phyloP scores from a whole-genome alignment of 2,797 vertebrate genomes.

The Melanotaenia nigrans region DNA sequence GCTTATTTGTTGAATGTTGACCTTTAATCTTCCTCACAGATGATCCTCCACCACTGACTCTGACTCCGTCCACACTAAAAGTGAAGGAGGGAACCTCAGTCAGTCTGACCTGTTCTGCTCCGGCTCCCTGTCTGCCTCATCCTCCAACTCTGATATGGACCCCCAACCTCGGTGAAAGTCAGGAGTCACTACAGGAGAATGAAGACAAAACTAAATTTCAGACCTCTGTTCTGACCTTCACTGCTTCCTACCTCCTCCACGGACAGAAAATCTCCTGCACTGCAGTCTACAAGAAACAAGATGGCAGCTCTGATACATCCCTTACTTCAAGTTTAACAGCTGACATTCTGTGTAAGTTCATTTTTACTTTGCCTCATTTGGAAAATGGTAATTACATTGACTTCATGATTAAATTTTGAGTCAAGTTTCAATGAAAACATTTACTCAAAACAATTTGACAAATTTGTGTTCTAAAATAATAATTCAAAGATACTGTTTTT shows the following conservation, averaged over 20 bases:
- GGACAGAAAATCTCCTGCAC: constrained; percentile 49
- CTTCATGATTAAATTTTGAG: background rate
- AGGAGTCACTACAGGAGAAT: constrained; percentile 48
- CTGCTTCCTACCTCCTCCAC: constrained; percentile 47
- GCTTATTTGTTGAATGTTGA: too few relatives aligned
- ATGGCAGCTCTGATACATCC: constrained; percentile 11
- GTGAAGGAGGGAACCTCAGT: constrained; percentile 51
- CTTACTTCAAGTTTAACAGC: background rate
- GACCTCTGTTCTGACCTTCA: constrained; percentile 59
- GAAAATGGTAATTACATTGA: background rate
- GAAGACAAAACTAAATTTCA: constrained; percentile 38
- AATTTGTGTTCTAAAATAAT: too few relatives aligned
- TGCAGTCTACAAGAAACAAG: constrained; percentile 45
- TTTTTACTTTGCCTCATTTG: background rate
- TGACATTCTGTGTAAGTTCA: constrained; percentile 46
- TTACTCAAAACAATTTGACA: too few relatives aligned
- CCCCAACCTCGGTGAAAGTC: constrained; percentile 30
- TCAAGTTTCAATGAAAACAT: too few relatives aligned
- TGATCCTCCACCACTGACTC: constrained; percentile 9
- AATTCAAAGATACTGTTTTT: too few relatives aligned
- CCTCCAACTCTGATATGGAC: constrained; percentile 55
- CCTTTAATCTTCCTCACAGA: constrained; percentile 16
- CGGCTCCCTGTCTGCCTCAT: constrained; percentile 40
- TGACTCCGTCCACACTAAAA: constrained; percentile 21
- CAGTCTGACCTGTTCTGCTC: constrained; percentile 57